Evolutionary conservation across 2,113 vertebrate genomes (phyloP).

Genomic region (Gnathonemus echidnorhynchus): DNA sequence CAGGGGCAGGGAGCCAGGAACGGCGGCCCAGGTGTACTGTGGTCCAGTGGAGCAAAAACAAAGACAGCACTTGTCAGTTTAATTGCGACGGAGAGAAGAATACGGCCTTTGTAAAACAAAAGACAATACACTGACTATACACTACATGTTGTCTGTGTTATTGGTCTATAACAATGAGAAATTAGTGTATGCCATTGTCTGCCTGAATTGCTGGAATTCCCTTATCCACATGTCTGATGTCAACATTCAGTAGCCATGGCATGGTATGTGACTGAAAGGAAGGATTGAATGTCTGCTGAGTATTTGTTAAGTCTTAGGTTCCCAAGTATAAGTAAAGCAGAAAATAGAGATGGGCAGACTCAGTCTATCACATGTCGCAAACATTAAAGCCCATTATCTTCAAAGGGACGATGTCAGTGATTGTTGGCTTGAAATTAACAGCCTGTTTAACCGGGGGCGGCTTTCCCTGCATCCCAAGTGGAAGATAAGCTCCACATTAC

Average conservation of each 20-base stretch:
- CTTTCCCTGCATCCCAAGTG: slow-evolving; percentile 24
- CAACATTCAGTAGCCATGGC: neutral
- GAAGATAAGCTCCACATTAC: slow-evolving; percentile 1
- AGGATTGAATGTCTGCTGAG: neutral
- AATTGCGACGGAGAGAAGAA: slow-evolving; percentile 13
- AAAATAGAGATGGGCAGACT: neutral
- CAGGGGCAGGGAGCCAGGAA: neutral
- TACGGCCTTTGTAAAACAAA: neutral
- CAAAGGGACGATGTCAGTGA: neutral
- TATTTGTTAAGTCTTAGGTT: neutral
- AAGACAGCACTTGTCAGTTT: slow-evolving; percentile 25
- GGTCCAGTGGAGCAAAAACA: slow-evolving; percentile 28
- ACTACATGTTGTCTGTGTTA: neutral
- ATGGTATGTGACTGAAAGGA: neutral
- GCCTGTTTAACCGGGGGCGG: neutral
- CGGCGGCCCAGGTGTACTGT: slow-evolving; percentile 4
- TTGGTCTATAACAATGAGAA: slow-evolving; percentile 5
- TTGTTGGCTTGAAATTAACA: neutral
- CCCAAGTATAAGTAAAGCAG: neutral
- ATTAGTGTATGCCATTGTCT: neutral
- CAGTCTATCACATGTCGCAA: neutral
- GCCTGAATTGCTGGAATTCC: neutral
- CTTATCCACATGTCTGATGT: neutral
- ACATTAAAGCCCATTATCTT: neutral
- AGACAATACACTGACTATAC: neutral